Base-by-base conservation (phyloP, 2,113 vertebrate genomes). In the Choloepus hoffmanni region DNA sequence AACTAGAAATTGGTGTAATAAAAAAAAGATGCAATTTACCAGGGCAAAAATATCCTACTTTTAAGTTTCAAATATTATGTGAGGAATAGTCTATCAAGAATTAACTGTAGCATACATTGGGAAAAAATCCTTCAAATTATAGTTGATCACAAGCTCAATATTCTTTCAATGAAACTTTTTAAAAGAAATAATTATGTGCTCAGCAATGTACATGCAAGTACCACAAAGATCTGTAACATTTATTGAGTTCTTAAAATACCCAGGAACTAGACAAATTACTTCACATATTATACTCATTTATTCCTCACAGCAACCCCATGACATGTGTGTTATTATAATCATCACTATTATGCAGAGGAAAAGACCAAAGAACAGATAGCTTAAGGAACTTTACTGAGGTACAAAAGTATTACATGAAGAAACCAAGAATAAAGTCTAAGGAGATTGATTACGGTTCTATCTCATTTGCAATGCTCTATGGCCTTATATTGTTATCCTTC, bases 211-310 rank as follows among this genome's bases (percentile, higher is more conserved):
- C 40, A 82, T 84, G 24, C 23, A 63, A 55, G 58, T 55, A 4
- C 45, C 36, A 13, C 6, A 85, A 67, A 45, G 7, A 81, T 62
- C 55, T 18, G 28, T 89, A 85, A 36, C 43, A 73, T 73, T 53
- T 74, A 77, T 63, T 94, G 36, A 72, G 6, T 48, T 55, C n/a
- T 85, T 85, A 85, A 85, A 63, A 92, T 92, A 53, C 5, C 53
- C 45, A 65, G 21, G 26, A 33, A 3, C n/a, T 70, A 81, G 15
- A 53, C 24, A 50, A 91, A 72, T 11, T 16, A 79, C 28, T 90
- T 77, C 4, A 77, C 50, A 40, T 83, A 40, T 72, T 74, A 60
- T 81, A 6, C 2, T 89, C 14, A 85, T 82, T 91, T 88, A 79
- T 63, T 91, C 43, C 60, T 72, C 40, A 63, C 8, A 72, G 1